phyloP scores from a whole-genome alignment of 2,797 vertebrate species.

The Alectoris magna region DNA sequence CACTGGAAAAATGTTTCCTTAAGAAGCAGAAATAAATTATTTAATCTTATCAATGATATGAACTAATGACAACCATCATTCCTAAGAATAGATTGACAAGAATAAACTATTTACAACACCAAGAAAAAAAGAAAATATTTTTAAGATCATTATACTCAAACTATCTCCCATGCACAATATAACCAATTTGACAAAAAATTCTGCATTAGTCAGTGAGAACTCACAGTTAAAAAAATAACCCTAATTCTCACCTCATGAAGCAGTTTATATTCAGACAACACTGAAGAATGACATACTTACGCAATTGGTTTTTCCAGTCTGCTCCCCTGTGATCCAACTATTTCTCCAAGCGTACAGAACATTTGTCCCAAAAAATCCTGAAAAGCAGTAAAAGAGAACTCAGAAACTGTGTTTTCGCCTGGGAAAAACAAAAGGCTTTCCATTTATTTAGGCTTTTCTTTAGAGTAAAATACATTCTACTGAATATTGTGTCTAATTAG shows the following conservation, averaged over 20 bases:
- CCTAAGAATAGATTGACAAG: not conserved
- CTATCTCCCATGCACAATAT: not conserved
- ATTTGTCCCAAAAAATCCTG: conserved; percentile 98
- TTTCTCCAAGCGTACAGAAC: conserved; percentile 95
- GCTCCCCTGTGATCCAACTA: conserved; percentile 94
- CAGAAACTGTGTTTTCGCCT: not conserved
- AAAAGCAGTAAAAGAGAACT: conserved; percentile 56
- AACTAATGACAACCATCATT: not conserved
- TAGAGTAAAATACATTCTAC: not conserved
- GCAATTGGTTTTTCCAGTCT: conserved; percentile 91
- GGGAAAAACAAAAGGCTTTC: not conserved
- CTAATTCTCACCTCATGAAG: not conserved
- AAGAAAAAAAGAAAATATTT: not conserved
- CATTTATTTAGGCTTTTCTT: not conserved
- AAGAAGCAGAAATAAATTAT: not conserved
- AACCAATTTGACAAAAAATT: not conserved
- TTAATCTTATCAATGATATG: not conserved
- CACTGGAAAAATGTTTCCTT: not conserved
- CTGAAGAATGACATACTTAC: conserved; percentile 83
- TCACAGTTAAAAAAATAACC: not conserved
- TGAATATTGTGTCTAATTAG: not conserved
- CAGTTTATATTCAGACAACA: not conserved
- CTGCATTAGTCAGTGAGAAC: not conserved
- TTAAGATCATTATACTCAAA: not conserved
- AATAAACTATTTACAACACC: not conserved